Base-by-base conservation (phyloP, 2,888 invertebrate species). In the Caenorhabditis sp. region DNA sequence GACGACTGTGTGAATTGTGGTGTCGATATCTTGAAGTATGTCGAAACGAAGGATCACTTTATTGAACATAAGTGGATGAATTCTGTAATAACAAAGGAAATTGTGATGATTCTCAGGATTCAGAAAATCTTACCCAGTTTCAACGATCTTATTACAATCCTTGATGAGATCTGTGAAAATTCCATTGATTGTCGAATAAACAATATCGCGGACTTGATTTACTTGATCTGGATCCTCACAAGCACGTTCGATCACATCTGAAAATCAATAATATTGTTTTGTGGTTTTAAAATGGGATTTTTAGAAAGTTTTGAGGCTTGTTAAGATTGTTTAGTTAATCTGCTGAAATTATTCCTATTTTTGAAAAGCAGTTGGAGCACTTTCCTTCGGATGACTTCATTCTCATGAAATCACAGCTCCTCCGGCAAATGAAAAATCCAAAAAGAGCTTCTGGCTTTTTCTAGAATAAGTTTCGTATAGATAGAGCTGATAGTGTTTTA, bases 161-260 rank as follows among this genome's bases (percentile, higher is more conserved):
- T 43, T 43, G 14, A 43, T 17, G 14, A 43, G 17, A 43, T 43
- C 43, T 14, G 17, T 43, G 17, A 10, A 43, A 7, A 43, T 14
- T 43, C 17, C 43, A 43, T 14, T 43, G 43, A 14, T 43, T 14
- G 17, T 43, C 3, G 43, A 10, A 10, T 17, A 14, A 43, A 43
- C 17, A 3, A 17, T 43, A 17, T 43, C 43, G 7, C 43, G 43
- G 3, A 43, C 17, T 17, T 43, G 8, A 14, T 43, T 43, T 43
- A 17, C 3, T 52, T 52, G 52, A 52, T 62, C 62, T 14, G 59
- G 20, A 59, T 65, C 49, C 26, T 70, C 70, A 1, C 62, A 62
- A 10, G 54, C 70, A n/a, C 70, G 70, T 21, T 66, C 62, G 2
- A 70, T 53, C 17, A 70, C 70, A 59, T 66, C 70, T 69, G 57